These are phyloP conservation scores for Habroteleia sp. DNA, from an alignment of 2,888 invertebrate species.

Conservation along the genomic window DNA sequence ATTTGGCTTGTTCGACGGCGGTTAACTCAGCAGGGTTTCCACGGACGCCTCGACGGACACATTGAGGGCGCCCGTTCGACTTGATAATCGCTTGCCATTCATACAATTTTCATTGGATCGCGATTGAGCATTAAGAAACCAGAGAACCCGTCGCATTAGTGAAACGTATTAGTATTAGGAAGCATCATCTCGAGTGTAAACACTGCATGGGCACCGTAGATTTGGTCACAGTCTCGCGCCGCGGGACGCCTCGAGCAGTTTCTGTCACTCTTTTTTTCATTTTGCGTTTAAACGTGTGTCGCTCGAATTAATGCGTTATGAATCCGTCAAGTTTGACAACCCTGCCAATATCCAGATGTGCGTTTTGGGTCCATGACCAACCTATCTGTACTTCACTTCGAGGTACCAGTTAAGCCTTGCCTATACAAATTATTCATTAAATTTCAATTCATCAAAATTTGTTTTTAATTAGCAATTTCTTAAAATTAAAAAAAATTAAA, in stretches of 20 bases:
- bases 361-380: slow-evolving; percentile 2
- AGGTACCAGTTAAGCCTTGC: too few species aligned
- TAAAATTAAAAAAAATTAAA: too few species aligned
- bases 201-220: slow-evolving; percentile 80
- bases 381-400: not conserved
- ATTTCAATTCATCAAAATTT: too few species aligned
- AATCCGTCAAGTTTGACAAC: slow-evolving; percentile 44
- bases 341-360: slow-evolving; percentile 46
- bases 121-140: slow-evolving; percentile 80
- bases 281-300: slow-evolving; percentile 54
- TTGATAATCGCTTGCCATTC: slow-evolving; percentile 81
- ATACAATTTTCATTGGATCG: slow-evolving; percentile 81
- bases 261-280: slow-evolving; percentile 60
- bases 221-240: slow-evolving; percentile 80
- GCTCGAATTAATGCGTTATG: slow-evolving; percentile 27
- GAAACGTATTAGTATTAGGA: slow-evolving; percentile 80
- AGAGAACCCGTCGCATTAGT: slow-evolving; percentile 73
- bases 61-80: slow-evolving; percentile 81
- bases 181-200: slow-evolving; percentile 82
- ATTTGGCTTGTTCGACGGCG: slow-evolving; percentile 76
- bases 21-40: slow-evolving; percentile 79
- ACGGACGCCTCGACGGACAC: slow-evolving; percentile 81
- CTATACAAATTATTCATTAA: too few species aligned
- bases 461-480: too few species aligned
- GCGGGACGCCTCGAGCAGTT: slow-evolving; percentile 72